phyloP scores from a whole-genome alignment of 2,888 invertebrate species.

The Orthosia gothica region DNA sequence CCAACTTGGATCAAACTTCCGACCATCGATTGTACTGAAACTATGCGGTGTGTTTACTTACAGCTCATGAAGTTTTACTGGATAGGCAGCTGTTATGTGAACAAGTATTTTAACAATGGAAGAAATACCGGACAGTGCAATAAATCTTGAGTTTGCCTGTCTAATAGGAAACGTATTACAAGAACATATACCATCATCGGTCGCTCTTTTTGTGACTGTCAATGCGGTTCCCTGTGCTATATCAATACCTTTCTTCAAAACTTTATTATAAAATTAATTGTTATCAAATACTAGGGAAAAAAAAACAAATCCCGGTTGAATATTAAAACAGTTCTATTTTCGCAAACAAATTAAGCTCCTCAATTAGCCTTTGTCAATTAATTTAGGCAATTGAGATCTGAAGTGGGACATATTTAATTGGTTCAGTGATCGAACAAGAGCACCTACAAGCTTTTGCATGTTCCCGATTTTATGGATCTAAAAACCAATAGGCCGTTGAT shows the following conservation, averaged over 20 bases:
- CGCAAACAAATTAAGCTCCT: slow-evolving; percentile 3
- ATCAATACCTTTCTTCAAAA: no score
- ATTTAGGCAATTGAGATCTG: slow-evolving; percentile 16
- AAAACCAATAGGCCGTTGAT: background rate
- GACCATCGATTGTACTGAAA: slow-evolving; percentile 59
- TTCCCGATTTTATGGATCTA: slow-evolving; percentile 1
- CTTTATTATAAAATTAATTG: background rate
- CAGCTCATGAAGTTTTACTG: slow-evolving; percentile 39
- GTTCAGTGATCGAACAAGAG: slow-evolving; percentile 1
- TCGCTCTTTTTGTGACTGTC: background rate
- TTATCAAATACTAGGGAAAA: slow-evolving; percentile 3
- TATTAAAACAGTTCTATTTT: slow-evolving; percentile 9
- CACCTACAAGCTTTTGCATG: background rate
- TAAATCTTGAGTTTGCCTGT: background rate
- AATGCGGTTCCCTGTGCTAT: background rate
- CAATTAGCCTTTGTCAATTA: slow-evolving; percentile 19
- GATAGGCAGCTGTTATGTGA: slow-evolving; percentile 21
- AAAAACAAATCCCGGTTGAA: background rate
- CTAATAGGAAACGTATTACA: background rate
- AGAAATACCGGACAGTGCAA: background rate
- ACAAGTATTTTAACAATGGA: slow-evolving; percentile 16
- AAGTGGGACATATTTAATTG: slow-evolving; percentile 30
- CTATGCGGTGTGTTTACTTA: slow-evolving; percentile 58
- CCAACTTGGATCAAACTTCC: slow-evolving; percentile 67
- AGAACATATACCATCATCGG: background rate